Base-by-base conservation (phyloP, 2,113 vertebrate species). In the Ancistrus triradiatus region DNA sequence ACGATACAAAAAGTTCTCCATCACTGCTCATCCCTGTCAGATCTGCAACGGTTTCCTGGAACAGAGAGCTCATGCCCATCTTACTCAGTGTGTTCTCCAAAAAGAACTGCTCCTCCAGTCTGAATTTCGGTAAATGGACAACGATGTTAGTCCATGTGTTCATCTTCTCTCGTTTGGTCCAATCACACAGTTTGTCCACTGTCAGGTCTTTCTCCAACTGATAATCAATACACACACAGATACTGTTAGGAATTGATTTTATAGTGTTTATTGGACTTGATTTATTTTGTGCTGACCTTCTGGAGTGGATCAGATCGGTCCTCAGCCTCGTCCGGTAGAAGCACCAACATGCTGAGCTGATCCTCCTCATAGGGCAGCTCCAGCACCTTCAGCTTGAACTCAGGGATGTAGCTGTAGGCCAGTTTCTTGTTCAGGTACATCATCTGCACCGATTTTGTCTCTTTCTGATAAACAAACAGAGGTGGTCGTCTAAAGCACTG, bases 301-400 rank as follows among this genome's bases (percentile, higher is more conserved):
- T 83, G 68, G 59, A 98, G 86, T 3, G 90, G 86, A 2, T 80
- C 83, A 17, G 86, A 76, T 47, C 85, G 83, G 0, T 92, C 86
- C 3, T 69, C 43, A 6, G 85, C 76, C 55, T 86, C 80, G 4
- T 91, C 77, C 0, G 94, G 94, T 59, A 98, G 83, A 42, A 98
- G 83, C 66, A 98, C 75, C 49, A 94, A 42, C 95, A 98, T 97
- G 74, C 94, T 96, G 28, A 97, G 84, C 52, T 94, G 88, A 4
- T 77, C 19, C 1, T 68, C 75, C 0, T 84, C 51, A 0, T 97
- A 98, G 0, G 91, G 92, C 67, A 97, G 73, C 78, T 95, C 93
- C 63, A 97, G 75, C 31, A 97, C 74, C 49, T 86, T 86, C 56
- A 90, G 66, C 6, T 77, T 81, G 1, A 75, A 68, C 7, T 93